Conservation (phyloP, 2,113 vertebrate genomes). For the Petromus typicus region DNA sequence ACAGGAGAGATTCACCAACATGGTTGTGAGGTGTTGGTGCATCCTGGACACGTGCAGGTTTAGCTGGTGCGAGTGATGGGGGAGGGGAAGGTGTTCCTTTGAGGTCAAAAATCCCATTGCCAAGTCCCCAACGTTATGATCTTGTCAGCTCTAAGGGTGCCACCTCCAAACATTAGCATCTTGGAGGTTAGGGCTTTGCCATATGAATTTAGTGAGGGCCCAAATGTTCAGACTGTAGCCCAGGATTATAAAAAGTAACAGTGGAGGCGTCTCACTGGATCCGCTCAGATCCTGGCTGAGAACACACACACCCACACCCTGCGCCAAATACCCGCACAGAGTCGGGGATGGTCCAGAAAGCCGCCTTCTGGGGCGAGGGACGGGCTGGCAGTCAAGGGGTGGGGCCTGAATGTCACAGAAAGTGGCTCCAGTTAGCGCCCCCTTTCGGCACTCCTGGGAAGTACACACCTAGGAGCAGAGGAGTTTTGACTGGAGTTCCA, state of each 20-base stretch:
- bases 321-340: neutral
- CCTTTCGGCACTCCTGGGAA: neutral
- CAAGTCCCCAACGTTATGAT: neutral
- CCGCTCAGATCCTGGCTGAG: neutral
- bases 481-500: neutral
- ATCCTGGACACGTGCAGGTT: neutral
- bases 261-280: neutral
- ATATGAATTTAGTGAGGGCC: neutral
- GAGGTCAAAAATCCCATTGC: neutral
- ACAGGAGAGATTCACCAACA: no score
- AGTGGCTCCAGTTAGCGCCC: neutral
- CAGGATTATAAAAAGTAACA: no score
- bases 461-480: neutral
- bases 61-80: no score
- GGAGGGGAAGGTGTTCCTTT: neutral
- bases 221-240: neutral
- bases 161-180: neutral
- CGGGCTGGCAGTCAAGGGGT: neutral
- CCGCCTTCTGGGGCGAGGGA: neutral
- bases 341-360: neutral
- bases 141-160: no score
- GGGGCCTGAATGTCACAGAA: rapidly evolving
- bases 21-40: neutral
- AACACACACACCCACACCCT: neutral
- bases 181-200: neutral